Evolutionary conservation across 2,113 vertebrate species (phyloP).

Genomic region (Nanorana parkeri): DNA sequence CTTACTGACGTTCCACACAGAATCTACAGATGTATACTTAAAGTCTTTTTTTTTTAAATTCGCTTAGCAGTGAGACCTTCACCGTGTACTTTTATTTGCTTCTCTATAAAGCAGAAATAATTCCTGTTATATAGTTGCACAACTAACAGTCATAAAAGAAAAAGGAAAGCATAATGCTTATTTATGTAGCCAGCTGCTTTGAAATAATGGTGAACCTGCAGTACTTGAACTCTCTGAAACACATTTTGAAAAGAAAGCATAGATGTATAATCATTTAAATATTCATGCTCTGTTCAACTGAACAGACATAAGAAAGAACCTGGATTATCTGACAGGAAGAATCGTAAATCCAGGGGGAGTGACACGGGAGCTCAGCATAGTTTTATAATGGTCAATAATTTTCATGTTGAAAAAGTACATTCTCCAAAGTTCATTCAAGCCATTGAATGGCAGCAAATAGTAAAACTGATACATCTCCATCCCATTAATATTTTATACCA

Average conservation of each 20-base stretch:
- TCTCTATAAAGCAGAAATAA: no score
- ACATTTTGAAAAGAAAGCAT: constrained; percentile 16
- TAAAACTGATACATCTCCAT: constrained; percentile 31
- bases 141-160: no score
- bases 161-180: neutral
- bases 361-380: neutral
- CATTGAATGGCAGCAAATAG: constrained; percentile 18
- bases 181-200: neutral
- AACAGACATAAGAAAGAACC: constrained; percentile 7
- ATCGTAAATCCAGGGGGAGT: constrained; percentile 11
- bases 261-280: constrained; percentile 13
- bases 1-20: no score
- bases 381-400: constrained; percentile 43
- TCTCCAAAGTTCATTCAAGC: constrained; percentile 28
- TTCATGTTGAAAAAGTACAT: constrained; percentile 29
- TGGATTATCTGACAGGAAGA: constrained; percentile 3
- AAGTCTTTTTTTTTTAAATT: no score
- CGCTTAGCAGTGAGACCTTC: no score
- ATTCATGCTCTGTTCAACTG: constrained; percentile 21
- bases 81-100: no score
- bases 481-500: constrained; percentile 38
- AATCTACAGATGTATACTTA: no score
- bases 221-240: neutral
- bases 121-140: no score
- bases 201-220: neutral